Conservation (phyloP, 2,113 vertebrate species). For the Bos indicus region DNA sequence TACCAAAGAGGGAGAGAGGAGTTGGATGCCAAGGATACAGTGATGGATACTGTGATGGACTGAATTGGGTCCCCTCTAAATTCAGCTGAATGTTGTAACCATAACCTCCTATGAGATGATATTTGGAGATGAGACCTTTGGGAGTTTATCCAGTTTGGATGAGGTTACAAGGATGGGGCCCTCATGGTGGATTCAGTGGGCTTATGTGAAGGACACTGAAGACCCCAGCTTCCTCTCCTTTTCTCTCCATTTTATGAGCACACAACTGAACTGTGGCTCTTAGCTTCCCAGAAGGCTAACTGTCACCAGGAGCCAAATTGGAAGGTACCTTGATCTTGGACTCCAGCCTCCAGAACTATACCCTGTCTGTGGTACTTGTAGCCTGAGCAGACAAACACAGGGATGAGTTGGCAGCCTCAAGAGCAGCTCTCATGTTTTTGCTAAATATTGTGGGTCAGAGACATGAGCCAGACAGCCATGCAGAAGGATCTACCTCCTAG, state of each 20-base stretch:
- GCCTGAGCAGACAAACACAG: background rate
- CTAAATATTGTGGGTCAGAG: background rate
- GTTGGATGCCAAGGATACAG: background rate
- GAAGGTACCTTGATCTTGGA: background rate
- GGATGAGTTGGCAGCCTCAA: background rate
- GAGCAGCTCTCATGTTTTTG: background rate
- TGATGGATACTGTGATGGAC: background rate
- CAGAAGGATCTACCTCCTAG: background rate
- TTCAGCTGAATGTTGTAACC: background rate
- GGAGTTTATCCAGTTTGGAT: background rate
- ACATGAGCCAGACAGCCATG: background rate
- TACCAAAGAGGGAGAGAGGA: rapidly evolving
- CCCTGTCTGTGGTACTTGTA: background rate
- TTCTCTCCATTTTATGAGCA: background rate
- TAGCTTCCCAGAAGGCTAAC: background rate
- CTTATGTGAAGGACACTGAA: background rate
- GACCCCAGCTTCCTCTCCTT: background rate
- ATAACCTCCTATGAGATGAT: background rate
- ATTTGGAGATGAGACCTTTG: background rate
- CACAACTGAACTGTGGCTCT: background rate
- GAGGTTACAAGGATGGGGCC: background rate
- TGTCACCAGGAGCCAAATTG: background rate
- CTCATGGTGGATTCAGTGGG: background rate
- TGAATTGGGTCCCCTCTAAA: background rate
- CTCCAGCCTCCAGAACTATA: background rate